These are phyloP conservation scores for Rhynchonema sp. DNA, from an alignment of 2,888 invertebrate species.

Conservation along the genomic window DNA sequence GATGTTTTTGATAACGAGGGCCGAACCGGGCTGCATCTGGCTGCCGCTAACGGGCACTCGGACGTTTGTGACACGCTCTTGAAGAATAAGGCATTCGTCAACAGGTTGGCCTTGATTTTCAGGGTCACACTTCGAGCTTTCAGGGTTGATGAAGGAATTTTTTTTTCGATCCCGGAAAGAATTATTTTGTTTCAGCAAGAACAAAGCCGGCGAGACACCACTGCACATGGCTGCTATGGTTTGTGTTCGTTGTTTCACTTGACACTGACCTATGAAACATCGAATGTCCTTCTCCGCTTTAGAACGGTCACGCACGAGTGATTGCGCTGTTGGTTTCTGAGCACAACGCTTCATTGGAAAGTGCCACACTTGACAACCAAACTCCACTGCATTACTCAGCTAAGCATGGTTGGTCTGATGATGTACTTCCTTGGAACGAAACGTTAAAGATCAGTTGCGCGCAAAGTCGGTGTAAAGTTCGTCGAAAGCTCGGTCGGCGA, in stretches of 20 bases:
- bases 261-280: neutral
- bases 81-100: conserved; percentile 90
- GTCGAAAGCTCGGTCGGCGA: too few species aligned
- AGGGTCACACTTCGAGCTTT: neutral
- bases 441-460: too few species aligned
- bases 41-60: conserved; percentile 64
- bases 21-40: conserved; percentile 76
- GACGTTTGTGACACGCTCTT: conserved; percentile 48
- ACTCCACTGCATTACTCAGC: conserved; percentile 93
- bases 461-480: too few species aligned
- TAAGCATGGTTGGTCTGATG: conserved; percentile 50
- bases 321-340: conserved; percentile 72
- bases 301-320: conserved; percentile 66
- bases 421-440: too few species aligned
- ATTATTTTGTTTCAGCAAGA: conserved; percentile 48
- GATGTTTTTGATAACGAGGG: conserved; percentile 90
- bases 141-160: too few species aligned
- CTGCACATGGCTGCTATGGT: conserved; percentile 78
- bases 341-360: conserved; percentile 82
- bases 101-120: conserved; percentile 43
- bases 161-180: too few species aligned
- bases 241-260: neutral
- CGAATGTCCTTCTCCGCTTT: neutral
- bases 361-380: conserved; percentile 79
- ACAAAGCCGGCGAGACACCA: conserved; percentile 84